These are phyloP conservation scores for Bombylius major DNA, from an alignment of 2,888 invertebrate species.

Conservation along the genomic window DNA sequence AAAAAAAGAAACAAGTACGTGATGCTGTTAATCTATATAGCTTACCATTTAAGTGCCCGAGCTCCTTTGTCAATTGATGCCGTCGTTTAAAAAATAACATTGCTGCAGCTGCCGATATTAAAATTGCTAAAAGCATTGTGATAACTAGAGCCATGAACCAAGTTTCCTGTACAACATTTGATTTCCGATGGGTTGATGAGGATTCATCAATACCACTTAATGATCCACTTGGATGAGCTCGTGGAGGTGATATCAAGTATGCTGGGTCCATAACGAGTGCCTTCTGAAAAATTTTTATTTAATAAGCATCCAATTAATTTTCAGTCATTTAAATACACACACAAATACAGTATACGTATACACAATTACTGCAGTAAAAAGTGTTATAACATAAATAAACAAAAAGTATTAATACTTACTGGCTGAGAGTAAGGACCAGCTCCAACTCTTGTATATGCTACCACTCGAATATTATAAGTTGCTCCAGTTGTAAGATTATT, in stretches of 20 bases:
- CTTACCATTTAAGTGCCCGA: slow-evolving; percentile 51
- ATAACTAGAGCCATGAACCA: slow-evolving; percentile 36
- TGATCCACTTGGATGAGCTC: slow-evolving; percentile 38
- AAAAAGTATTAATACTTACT: slow-evolving; percentile 37
- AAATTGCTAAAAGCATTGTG: slow-evolving; percentile 29
- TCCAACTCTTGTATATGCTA: slow-evolving; percentile 78
- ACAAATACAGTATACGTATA: not conserved
- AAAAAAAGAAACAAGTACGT: not conserved
- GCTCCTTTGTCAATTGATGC: slow-evolving; percentile 39
- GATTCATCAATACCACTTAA: slow-evolving; percentile 32
- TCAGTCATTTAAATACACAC: not conserved
- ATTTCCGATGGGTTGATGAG: slow-evolving; percentile 33
- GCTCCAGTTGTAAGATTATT: slow-evolving; percentile 78
- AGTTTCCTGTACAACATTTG: slow-evolving; percentile 32
- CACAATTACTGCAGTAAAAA: not conserved
- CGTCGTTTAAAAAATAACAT: slow-evolving; percentile 35
- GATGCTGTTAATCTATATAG: slow-evolving; percentile 2
- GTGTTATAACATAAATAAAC: not conserved
- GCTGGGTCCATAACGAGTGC: slow-evolving; percentile 36
- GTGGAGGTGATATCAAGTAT: slow-evolving; percentile 35
- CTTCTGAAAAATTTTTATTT: slow-evolving; percentile 22
- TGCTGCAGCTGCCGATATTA: slow-evolving; percentile 29
- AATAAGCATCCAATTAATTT: not conserved
- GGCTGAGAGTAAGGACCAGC: slow-evolving; percentile 77
- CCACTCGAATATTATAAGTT: slow-evolving; percentile 77